Evolutionary conservation across 2,888 invertebrate species (phyloP), one percentile per base, ranked within the genome.

Genomic region (Tridacna gigas): DNA sequence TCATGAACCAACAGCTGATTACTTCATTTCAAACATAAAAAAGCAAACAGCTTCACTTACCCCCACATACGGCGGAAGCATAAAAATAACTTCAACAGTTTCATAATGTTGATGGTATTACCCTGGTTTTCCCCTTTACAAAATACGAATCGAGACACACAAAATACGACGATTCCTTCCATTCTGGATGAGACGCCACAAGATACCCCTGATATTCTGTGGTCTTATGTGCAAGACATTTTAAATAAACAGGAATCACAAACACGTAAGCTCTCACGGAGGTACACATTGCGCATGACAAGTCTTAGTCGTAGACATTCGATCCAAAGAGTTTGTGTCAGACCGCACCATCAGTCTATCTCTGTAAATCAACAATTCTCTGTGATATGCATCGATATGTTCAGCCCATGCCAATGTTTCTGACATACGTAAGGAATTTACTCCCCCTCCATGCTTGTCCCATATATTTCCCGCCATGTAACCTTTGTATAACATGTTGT

Each of bases 1-100:
- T n/a, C n/a, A n/a, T n/a, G n/a, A n/a, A n/a, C n/a, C n/a, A n/a
- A n/a, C n/a, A n/a, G n/a, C n/a, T n/a, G n/a, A n/a, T n/a, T n/a
- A n/a, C n/a, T 15, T 77, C 45, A 82, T 65, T 82, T 82, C 9
- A 78, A 67, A n/a, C 82, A 82, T 28, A 82, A 74, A 47, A 67
- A 74, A 47, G n/a, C 82, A 82, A 47, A 74, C 63, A 25, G 78
- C 22, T 63, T 78, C 82, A 18, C 78, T 51, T 5, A 77, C 82
- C 1, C 74, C n/a, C 22, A 61, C 61, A 61, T 61, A 61, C n/a
- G 61, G 61, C 9, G 61, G 22, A 61, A 12, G n/a, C 12, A n/a
- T 12, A 15, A 61, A 77, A 12, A 26, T n/a, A 20, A 69, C 82
- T 22, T 82, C 78, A 22, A 78, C 78, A 18, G 56, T 9, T 20